These are phyloP conservation scores for Tringa solitaria DNA, from an alignment of 2,113 vertebrate species.

Conservation along the genomic window DNA sequence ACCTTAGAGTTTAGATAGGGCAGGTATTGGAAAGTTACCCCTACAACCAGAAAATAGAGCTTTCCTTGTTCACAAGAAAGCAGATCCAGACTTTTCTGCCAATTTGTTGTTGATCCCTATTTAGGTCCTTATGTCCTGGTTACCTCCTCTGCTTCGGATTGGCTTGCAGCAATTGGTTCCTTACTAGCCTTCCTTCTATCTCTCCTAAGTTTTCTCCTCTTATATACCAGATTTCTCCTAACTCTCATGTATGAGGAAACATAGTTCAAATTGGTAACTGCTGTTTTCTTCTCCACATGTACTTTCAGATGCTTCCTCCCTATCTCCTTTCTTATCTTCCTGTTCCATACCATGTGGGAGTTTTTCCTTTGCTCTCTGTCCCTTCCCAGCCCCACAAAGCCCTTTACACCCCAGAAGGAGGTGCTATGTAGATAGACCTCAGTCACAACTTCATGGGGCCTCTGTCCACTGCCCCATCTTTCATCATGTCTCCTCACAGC, in stretches of 20 bases:
- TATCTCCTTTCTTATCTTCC: neutral
- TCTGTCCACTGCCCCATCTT: neutral
- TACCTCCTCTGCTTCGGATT: neutral
- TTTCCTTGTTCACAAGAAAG: neutral
- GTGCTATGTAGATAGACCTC: neutral
- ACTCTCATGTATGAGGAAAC: neutral
- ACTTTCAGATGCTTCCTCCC: neutral
- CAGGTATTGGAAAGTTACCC: neutral
- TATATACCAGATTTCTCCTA: neutral
- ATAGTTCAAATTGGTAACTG: neutral
- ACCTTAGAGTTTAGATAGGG: neutral
- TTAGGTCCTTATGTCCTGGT: neutral
- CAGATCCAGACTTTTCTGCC: neutral
- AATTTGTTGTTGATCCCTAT: neutral
- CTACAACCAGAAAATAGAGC: neutral
- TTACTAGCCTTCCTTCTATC: neutral
- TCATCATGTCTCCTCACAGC: neutral
- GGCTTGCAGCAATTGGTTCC: neutral
- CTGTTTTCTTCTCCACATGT: neutral
- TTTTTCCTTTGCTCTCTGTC: neutral
- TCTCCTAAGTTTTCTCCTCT: neutral
- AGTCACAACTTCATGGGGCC: neutral
- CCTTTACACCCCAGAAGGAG: neutral
- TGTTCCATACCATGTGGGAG: neutral
- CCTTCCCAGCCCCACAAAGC: neutral